Evolutionary conservation across 2,113 vertebrate species (phyloP), one percentile per base, ranked within the genome.

Genomic region (Mungos mungo): DNA sequence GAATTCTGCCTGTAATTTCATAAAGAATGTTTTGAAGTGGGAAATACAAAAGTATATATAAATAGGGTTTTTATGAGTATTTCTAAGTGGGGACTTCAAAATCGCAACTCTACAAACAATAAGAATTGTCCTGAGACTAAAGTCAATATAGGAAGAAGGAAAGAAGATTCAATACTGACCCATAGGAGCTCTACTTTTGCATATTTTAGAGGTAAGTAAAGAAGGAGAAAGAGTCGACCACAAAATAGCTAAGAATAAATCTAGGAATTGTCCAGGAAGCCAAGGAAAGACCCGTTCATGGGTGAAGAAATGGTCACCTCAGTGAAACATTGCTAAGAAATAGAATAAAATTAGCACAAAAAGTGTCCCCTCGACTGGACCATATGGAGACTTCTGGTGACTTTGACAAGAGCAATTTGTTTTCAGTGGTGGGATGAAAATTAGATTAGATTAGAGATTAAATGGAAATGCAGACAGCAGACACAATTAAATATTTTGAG

Each of bases 31-130:
- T 96, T 74, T 97, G 50, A 97, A 80, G 45, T 80, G 27, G 66
- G 33, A 80, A 92, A 68, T 66, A 69, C 74, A n/a, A 41, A 96
- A 96, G 74, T 38, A 93, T 13, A 79, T 45, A 54, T 66, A 79
- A 93, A 68, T 68, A 92, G 31, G 52, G 15, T 31, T 95, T 93
- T 93, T 76, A 57, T 80, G 33, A 76, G 3, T 82, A 71, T 84
- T 93, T 97, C 35, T 80, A 93, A 47, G 41, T 45, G 31, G 10
- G 11, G 38, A 93, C 52, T 90, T 95, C 81, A 97, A 94, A 97
- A 94, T 38, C 54, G 11, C 77, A 85, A 93, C 38, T 91, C 77
- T 38, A 63, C 16, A 93, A 86, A 79, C 18, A 86, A 86, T 15
- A 41, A n/a, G 38, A 69, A 57, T 60, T 89, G 13, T 82, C 66